Evolutionary conservation across 2,797 vertebrate species (phyloP), one percentile per base, ranked within the genome.

Genomic region (Lagodon rhomboides): DNA sequence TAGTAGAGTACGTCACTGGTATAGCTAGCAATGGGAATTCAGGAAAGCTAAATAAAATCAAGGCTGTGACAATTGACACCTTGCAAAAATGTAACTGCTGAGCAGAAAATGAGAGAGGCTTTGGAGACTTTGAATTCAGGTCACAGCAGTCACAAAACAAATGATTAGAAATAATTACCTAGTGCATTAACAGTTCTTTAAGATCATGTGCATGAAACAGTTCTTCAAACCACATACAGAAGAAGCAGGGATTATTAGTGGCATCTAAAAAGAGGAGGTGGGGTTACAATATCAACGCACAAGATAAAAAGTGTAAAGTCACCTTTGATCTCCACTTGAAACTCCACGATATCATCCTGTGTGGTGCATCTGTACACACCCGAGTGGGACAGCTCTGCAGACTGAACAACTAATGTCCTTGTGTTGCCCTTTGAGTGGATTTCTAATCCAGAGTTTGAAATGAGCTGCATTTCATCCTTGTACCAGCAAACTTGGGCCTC

Each of bases 301-400:
- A 92, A 82, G 89, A 92, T 73, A 92, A 90, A 90, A 89, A 91
- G 78, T 79, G 73, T 72, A 91, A 90, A 94, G 94, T 98, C 94
- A 99, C 98, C 97, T 93, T 94, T 92, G 81, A 99, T 96, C 55
- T 94, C 91, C 87, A 96, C 95, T 85, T 93, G 93, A 93, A 96
- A 96, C 78, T 94, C 92, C 86, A 95, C 43, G 72, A 86, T 73
- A 90, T 96, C 95, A 82, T 96, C 95, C 73, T 87, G 87, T 71
- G 95, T 94, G 74, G 84, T 90, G 82, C 96, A 96, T 91, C 86
- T 93, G 91, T 95, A 96, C 82, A 93, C 89, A 82, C 95, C 95
- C 76, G 95, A 91, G 80, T 96, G 93, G 83, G 91, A 86, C 80
- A 84, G 82, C 70, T 93, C 92, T 85, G 94, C 93, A 77, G 91